phyloP scores from a whole-genome alignment of 2,888 invertebrate species.

The Rhodophaea formosa region DNA sequence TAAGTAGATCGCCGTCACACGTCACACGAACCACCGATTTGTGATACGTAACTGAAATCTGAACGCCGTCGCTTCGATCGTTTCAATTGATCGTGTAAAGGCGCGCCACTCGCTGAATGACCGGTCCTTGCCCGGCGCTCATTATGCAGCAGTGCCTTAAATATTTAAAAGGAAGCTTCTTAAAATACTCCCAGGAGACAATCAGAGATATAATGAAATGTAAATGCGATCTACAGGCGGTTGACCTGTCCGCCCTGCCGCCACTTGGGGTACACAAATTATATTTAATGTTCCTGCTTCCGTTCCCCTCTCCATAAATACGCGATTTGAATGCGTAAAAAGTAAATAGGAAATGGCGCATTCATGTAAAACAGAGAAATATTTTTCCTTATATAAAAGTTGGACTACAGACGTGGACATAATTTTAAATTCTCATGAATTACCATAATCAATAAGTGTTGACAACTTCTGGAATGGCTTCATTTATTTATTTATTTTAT shows the following conservation, averaged over 20 bases:
- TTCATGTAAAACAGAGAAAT: slow-evolving; percentile 6
- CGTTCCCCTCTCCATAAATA: slow-evolving; percentile 15
- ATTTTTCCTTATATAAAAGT: slow-evolving; percentile 4
- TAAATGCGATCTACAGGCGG: slow-evolving; percentile 51
- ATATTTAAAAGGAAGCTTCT: slow-evolving; percentile 65
- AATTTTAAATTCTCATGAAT: slow-evolving; percentile 2
- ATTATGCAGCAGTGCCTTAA: slow-evolving; percentile 66
- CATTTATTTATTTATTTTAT: neutral
- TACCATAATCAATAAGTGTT: neutral
- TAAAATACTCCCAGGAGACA: slow-evolving; percentile 61
- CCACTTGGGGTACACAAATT: slow-evolving; percentile 28
- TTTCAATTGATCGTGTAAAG: slow-evolving; percentile 14
- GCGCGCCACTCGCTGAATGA: slow-evolving; percentile 45
- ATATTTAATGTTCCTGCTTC: slow-evolving; percentile 21
- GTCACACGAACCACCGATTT: too few relatives aligned
- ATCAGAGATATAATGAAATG: slow-evolving; percentile 60
- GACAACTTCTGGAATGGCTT: neutral
- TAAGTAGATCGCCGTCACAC: too few relatives aligned
- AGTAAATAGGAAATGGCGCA: neutral
- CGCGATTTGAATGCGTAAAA: slow-evolving; percentile 3
- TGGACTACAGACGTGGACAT: neutral
- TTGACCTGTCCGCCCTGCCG: slow-evolving; percentile 53
- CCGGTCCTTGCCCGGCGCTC: slow-evolving; percentile 70
- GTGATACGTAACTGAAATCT: neutral
- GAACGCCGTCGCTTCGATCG: slow-evolving; percentile 11